A percentile compares a stretch with the other conserved stretches of the same genome.
Evolutionary conservation across 2,797 vertebrate genomes (phyloP).

Genomic region (Leucoraja ocellata): DNA sequence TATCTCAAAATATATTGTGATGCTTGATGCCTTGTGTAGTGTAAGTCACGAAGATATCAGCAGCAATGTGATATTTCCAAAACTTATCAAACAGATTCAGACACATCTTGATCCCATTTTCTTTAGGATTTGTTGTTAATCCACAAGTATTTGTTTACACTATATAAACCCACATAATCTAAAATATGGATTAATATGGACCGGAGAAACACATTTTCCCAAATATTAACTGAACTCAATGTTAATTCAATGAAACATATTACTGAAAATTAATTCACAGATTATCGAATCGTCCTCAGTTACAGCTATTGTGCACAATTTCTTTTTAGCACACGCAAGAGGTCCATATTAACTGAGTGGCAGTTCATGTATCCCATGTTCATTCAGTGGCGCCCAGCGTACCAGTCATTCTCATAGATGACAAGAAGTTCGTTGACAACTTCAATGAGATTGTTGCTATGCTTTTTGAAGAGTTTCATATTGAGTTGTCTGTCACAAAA

Average conservation of each 20-base stretch:
- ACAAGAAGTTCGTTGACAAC: conserved; percentile 90
- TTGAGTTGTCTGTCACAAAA: conserved; percentile 87
- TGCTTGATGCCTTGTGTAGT: conserved; percentile 4
- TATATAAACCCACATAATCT: conserved; percentile 23
- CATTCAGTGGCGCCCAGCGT: conserved; percentile 64
- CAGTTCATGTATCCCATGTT: neutral
- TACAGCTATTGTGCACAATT: neutral
- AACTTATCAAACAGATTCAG: conserved; percentile 17
- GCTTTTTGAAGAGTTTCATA: conserved; percentile 78
- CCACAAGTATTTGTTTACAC: neutral
- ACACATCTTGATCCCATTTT: neutral
- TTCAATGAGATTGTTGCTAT: conserved; percentile 82
- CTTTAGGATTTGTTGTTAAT: conserved; percentile 30
- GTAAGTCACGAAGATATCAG: neutral
- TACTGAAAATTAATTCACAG: neutral
- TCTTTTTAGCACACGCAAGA: neutral
- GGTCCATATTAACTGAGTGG: neutral
- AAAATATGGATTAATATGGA: conserved; percentile 17
- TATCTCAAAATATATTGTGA: conserved; percentile 15
- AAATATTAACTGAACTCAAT: neutral
- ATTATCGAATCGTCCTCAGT: neutral
- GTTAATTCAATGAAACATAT: neutral
- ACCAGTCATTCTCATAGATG: conserved; percentile 77
- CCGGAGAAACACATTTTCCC: neutral
- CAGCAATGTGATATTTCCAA: conserved; percentile 15